Evolutionary conservation across 2,888 invertebrate genomes (phyloP), one percentile per base, ranked within the genome.

Genomic region (Melipona bicolor): DNA sequence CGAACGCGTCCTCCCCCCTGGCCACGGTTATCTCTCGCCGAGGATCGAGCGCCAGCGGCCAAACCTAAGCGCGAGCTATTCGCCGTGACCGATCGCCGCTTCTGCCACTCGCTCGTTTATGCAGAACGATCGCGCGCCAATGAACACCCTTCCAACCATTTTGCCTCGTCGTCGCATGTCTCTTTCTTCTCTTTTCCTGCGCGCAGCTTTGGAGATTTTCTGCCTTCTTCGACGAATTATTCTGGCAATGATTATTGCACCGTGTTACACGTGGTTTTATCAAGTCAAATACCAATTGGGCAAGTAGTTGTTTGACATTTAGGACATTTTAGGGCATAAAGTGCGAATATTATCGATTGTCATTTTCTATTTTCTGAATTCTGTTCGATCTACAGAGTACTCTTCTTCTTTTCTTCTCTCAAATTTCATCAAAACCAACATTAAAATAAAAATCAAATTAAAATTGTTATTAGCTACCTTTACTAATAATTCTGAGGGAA

Each of bases 41-140:
- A 27, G 27, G 1, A 70, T 80, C 68, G 70, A 77, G 70, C 70
- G 77, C 79, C 70, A 75, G 67, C 71, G 61, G 79, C 72, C 17
- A 61, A 43, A 54, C 70, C 76, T 27, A 27, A 32, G 21, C 72
- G 59, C 52, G 49, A 72, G 32, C 67, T 54, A 67, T 69, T 64
- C 50, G 69, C 74, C 74, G 83, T 82, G 81, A 82, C 78, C 73
- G 62, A 82, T 82, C 77, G 59, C 17, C 17, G 32, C 69, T 77
- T 77, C 72, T 73, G 21, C 68, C 49, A 77, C 77, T 24, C 50
- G 54, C 61, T 59, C 75, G 59, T 75, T 79, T 83, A 76, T 68
- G 83, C 76, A 68, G 62, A 71, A 79, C 79, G 69, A 56, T 71
- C 27, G 24, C 64, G 15, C 21, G 69, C 43, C 43, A 43, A 9